phyloP scores from a whole-genome alignment of 1,140 invertebrate species.

The Rhagoletis pomonella region DNA sequence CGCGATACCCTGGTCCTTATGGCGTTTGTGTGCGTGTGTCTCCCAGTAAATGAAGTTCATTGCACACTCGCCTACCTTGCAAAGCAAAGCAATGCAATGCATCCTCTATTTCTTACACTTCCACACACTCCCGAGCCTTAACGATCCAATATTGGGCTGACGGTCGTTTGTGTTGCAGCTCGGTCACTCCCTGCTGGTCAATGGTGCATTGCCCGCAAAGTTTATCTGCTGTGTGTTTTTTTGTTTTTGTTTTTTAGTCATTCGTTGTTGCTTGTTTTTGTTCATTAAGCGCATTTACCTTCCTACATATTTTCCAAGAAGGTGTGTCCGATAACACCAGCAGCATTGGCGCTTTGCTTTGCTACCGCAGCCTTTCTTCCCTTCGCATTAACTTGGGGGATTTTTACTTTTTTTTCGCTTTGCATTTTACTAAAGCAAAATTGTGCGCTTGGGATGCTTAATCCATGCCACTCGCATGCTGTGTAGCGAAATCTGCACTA shows the following conservation, averaged over 20 bases:
- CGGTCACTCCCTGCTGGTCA: conserved; percentile 1
- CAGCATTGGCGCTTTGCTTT: background rate
- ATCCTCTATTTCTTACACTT: too few relatives aligned
- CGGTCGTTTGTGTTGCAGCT: too few relatives aligned
- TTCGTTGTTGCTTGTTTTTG: background rate
- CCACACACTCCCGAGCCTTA: background rate
- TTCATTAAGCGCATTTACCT: conserved; percentile 13
- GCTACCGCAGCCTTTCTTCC: background rate
- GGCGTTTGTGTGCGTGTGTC: background rate
- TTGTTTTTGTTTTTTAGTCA: too few relatives aligned
- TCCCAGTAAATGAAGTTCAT: background rate
- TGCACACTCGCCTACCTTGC: conserved; percentile 6
- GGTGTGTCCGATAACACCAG: conserved; percentile 47
- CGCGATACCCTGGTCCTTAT: background rate
- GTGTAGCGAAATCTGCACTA: conserved; percentile 25
- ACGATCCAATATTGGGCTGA: conserved; percentile 1
- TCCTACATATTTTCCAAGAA: conserved; percentile 34
- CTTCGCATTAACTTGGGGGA: background rate
- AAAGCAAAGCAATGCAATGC: background rate
- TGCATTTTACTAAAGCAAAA: background rate
- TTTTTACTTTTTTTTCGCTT: background rate
- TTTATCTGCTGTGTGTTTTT: background rate
- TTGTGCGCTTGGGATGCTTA: background rate
- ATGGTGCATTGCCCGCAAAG: background rate
- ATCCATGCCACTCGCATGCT: background rate